Percentiles rank a stretch among this genome's conserved stretches.
phyloP scores from a whole-genome alignment of 2,888 invertebrate genomes.

The Pecten maximus region DNA sequence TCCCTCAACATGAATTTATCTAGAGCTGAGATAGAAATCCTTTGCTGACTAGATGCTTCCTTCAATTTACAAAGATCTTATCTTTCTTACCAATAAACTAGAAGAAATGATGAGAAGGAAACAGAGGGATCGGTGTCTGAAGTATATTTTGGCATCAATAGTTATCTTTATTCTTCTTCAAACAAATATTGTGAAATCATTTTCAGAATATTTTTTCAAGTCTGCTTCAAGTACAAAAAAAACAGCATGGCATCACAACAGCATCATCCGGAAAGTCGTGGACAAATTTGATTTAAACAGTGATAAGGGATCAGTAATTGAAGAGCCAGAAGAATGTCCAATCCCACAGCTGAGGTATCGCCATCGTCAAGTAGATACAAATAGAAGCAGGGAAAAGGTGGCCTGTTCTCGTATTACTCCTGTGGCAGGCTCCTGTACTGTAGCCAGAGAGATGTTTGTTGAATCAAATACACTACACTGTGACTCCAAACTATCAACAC shows the following conservation, averaged over 20 bases:
- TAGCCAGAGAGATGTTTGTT: conserved; percentile 41
- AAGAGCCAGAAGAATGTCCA: not conserved
- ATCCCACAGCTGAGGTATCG: conserved; percentile 17
- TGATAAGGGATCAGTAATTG: not conserved
- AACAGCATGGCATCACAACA: not conserved
- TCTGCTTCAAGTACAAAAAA: not conserved
- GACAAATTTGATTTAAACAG: not conserved
- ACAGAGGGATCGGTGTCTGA: not conserved
- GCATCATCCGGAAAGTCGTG: not conserved
- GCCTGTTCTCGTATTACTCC: conserved; percentile 39
- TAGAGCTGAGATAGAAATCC: not conserved
- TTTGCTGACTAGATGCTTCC: not conserved
- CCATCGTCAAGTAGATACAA: not conserved
- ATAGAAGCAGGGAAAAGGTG: not conserved
- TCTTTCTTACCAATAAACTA: not conserved
- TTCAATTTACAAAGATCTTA: not conserved
- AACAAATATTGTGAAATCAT: not conserved
- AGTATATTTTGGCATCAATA: not conserved
- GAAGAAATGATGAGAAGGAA: not conserved
- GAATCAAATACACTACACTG: not conserved
- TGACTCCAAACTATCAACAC: not conserved
- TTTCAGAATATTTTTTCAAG: not conserved
- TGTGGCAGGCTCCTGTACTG: conserved; percentile 37
- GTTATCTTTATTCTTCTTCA: conserved; percentile 6
- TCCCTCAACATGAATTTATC: not conserved